Percentiles rank a stretch among this genome's conserved stretches.
Evolutionary conservation across 2,888 invertebrate genomes (phyloP).

Genomic region (Corythucha ciliata): DNA sequence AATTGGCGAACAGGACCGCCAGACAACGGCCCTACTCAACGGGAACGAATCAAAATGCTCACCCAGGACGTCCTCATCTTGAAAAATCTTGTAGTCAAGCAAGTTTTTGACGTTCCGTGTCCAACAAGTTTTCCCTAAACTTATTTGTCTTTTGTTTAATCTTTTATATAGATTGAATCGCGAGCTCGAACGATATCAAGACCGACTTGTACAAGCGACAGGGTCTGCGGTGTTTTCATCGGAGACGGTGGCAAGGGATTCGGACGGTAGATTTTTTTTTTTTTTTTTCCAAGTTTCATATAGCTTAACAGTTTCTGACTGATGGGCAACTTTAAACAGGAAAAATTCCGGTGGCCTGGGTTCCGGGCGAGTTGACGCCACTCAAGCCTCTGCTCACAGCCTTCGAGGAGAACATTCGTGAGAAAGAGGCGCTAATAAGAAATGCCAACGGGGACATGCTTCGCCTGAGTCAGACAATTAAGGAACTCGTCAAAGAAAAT

Average conservation of each 20-base stretch:
- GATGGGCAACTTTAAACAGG: no score
- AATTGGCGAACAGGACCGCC: constrained; percentile 17
- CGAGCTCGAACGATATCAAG: constrained; percentile 67
- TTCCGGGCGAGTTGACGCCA: constrained; percentile 31
- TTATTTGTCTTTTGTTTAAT: no score
- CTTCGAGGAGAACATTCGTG: constrained; percentile 65
- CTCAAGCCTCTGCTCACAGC: constrained; percentile 62
- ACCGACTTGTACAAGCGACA: constrained; percentile 42
- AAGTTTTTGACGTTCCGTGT: constrained; percentile 18
- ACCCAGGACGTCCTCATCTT: constrained; percentile 60
- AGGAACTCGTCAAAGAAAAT: constrained; percentile 61
- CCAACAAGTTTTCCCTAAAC: no score
- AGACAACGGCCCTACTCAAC: constrained; percentile 14
- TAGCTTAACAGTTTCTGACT: not conserved
- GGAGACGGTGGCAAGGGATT: not conserved
- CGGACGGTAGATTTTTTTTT: not conserved
- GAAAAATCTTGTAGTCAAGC: constrained; percentile 66
- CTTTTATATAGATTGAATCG: constrained; percentile 65
- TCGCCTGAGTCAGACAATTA: constrained; percentile 59
- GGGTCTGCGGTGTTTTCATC: not conserved
- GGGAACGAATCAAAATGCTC: constrained; percentile 46
- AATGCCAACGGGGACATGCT: constrained; percentile 63
- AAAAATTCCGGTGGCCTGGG: constrained; percentile 27
- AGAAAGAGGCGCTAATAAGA: constrained; percentile 61
- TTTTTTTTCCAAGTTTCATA: no score